Evolutionary conservation across 2,113 vertebrate species (phyloP).

Genomic region (Podarcis raffonei): DNA sequence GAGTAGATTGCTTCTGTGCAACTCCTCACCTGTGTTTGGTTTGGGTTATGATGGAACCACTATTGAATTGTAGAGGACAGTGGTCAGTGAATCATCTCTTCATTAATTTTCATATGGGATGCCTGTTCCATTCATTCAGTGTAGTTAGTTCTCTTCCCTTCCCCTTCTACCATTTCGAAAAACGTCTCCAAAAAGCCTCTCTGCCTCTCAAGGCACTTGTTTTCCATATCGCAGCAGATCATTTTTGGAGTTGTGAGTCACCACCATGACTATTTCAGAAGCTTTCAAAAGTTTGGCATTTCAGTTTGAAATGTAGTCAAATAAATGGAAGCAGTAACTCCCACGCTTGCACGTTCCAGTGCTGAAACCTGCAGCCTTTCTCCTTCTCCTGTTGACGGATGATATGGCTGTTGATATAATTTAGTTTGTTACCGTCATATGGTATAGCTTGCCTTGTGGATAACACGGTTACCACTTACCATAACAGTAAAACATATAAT

Average conservation of each 20-base stretch:
- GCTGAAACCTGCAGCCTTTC: background rate
- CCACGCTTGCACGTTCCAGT: background rate
- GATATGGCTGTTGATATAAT: background rate
- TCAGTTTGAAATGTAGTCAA: conserved; percentile 24
- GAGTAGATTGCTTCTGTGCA: no score
- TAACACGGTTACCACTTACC: background rate
- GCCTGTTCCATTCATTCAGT: background rate
- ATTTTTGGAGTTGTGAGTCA: conserved; percentile 11
- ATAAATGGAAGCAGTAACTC: conserved; percentile 32
- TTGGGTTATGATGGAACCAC: no score
- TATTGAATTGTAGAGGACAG: background rate
- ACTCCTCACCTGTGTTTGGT: background rate
- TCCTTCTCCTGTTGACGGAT: background rate
- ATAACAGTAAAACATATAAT: background rate
- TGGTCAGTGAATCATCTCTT: background rate
- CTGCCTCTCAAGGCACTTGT: conserved; percentile 40
- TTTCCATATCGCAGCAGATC: conserved; percentile 13
- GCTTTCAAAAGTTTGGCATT: conserved; percentile 48
- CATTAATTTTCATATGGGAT: background rate
- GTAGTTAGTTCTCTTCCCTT: background rate
- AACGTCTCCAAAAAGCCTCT: background rate
- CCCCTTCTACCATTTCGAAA: background rate
- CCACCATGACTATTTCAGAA: conserved; percentile 1
- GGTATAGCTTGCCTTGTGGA: background rate
- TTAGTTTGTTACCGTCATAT: background rate